Evolutionary conservation across 2,888 invertebrate species (phyloP), one percentile per base, ranked within the genome.

Genomic region (Agapostemon virescens): DNA sequence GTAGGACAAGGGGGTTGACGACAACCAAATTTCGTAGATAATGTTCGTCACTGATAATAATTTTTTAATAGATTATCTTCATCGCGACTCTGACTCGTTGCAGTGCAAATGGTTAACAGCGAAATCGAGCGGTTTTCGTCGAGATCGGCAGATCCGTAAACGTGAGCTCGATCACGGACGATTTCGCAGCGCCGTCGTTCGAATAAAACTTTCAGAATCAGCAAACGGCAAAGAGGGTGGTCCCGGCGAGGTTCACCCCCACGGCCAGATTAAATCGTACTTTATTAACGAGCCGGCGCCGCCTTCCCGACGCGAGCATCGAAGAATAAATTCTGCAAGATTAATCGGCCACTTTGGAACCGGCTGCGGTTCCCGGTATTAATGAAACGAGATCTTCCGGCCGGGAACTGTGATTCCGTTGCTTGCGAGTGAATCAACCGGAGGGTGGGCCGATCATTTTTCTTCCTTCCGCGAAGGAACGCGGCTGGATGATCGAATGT

Each of bases 241-340:
- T 26, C 26, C 23, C 1, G n/a, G n/a, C 38, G 52, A 13, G 36
- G 33, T 38, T 69, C 55, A 26, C 11, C 38, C 52, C 23, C 26
- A 36, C 69, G 38, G 55, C 38, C 15, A 70, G 70, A 70, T 70
- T 70, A 74, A 74, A 70, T 38, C 61, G 36, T 70, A 61, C 58
- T 70, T 74, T 74, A 74, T 74, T 45, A 70, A 49, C 61, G 61
- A 61, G 74, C n/a, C 20, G 20, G 4, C 66, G 6, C 13, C 36
- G 26, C 61, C 61, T 74, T 45, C 58, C 36, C 26, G 69, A 52
- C 55, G 40, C 55, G 70, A 61, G 61, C 69, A 42, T 61, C 70
- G 70, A 61, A 69, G 74, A 74, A 74, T 69, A 69, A 74, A 74
- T 74, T 74, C 74, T 58, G 69, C n/a, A 42, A 69, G 74, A 74